Percentiles rank a stretch among this genome's conserved stretches.
Conservation (phyloP, 2,888 invertebrate species). For the Chironomus riparius region DNA sequence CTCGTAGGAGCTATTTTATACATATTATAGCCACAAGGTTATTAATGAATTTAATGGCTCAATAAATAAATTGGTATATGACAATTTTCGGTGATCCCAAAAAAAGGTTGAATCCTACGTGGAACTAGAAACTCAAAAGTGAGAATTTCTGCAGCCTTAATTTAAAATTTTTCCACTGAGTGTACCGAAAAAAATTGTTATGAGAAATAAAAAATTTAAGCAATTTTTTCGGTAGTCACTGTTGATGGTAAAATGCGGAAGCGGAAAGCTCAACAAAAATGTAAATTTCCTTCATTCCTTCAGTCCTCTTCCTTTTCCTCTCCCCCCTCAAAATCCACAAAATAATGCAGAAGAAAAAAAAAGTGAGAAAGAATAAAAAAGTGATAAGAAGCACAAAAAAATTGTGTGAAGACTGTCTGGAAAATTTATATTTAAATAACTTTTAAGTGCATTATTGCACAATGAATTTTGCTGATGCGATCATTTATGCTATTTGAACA, state of each 20-base stretch:
- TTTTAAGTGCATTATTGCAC: not conserved
- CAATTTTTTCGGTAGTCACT: not conserved
- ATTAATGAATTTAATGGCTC: too few relatives aligned
- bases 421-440: not conserved
- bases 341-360: not conserved
- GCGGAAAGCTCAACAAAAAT: conserved; percentile 17
- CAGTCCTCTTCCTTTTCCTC: not conserved
- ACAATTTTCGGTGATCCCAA: too few relatives aligned
- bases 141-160: too few relatives aligned
- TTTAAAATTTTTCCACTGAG: not conserved
- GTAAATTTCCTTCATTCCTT: conserved; percentile 7
- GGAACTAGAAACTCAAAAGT: too few relatives aligned
- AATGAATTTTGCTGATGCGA: too few relatives aligned
- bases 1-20: too few relatives aligned
- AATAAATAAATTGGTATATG: too few relatives aligned
- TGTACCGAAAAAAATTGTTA: not conserved
- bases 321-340: not conserved
- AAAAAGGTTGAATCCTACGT: too few relatives aligned
- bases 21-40: too few relatives aligned
- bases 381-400: not conserved
- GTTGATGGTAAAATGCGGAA: not conserved
- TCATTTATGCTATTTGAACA: too few relatives aligned
- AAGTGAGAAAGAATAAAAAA: not conserved
- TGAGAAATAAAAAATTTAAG: not conserved
- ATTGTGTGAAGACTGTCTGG: not conserved